Conservation (phyloP, 2,797 vertebrate genomes). For the Catostomus latipinnis region DNA sequence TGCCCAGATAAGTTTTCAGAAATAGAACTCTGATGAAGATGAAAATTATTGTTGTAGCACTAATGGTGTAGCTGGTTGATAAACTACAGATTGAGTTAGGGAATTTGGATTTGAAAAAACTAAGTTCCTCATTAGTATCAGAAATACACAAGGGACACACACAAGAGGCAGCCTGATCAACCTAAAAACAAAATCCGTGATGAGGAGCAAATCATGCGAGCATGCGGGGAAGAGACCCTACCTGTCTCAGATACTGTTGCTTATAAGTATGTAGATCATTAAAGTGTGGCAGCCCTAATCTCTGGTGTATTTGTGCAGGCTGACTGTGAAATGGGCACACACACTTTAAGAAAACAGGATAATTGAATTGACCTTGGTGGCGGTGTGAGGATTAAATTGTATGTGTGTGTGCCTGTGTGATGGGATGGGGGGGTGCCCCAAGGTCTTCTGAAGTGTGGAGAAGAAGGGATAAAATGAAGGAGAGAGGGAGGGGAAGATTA, state of each 20-base stretch:
- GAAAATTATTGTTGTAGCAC: conserved; percentile 44
- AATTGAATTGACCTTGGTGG: conserved; percentile 86
- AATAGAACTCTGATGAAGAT: conserved; percentile 44
- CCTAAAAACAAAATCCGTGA: conserved; percentile 57
- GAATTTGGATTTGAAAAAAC: conserved; percentile 56
- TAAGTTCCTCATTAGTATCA: conserved; percentile 53
- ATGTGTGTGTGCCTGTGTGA: conserved; percentile 66
- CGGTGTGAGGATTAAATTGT: conserved; percentile 79
- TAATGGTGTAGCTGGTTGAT: conserved; percentile 31
- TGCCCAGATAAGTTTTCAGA: conserved; percentile 25
- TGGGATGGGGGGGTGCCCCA: conserved; percentile 71
- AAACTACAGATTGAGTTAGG: conserved; percentile 55
- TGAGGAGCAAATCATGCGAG: conserved; percentile 43
- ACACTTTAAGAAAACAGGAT: conserved; percentile 82
- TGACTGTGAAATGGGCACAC: conserved; percentile 84
- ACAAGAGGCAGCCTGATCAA: conserved; percentile 47
- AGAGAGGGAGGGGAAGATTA: conserved; percentile 33
- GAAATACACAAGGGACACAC: conserved; percentile 47
- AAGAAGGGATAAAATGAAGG: conserved; percentile 64
- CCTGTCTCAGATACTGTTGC: conserved; percentile 70
- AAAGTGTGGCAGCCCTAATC: conserved; percentile 86
- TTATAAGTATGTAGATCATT: conserved; percentile 83
- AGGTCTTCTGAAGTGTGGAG: conserved; percentile 76
- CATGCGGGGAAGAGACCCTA: conserved; percentile 41
- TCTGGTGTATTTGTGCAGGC: conserved; percentile 82